Evolutionary conservation across 2,888 invertebrate genomes (phyloP).

Genomic region (Hirtodrosophila confusa): DNA sequence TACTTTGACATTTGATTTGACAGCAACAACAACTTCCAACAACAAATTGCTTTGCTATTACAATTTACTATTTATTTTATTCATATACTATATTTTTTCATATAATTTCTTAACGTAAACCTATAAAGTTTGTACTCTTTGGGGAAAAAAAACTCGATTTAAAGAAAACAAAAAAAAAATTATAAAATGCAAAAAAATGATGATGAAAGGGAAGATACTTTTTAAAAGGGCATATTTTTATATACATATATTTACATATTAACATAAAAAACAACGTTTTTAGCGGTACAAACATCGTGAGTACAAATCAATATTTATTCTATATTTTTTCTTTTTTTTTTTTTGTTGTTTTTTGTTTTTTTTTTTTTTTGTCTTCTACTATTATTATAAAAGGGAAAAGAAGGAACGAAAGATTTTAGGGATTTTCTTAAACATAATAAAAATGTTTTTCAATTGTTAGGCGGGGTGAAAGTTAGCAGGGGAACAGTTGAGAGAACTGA

Average conservation of each 20-base stretch:
- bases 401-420: slow-evolving; percentile 25
- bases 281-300: slow-evolving; percentile 74
- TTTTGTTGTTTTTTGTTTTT: slow-evolving; percentile 24
- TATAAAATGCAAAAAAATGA: slow-evolving; percentile 19
- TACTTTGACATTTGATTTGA: slow-evolving; percentile 68
- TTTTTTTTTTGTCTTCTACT: slow-evolving; percentile 26
- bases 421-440: slow-evolving; percentile 33
- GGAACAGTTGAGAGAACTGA: slow-evolving; percentile 21
- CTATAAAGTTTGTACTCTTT: slow-evolving; percentile 53
- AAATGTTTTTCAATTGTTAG: slow-evolving; percentile 63
- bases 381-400: slow-evolving; percentile 33
- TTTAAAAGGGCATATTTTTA: slow-evolving; percentile 69
- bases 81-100: slow-evolving; percentile 25
- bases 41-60: slow-evolving; percentile 60
- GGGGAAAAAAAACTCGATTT: slow-evolving; percentile 24
- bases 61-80: slow-evolving; percentile 49
- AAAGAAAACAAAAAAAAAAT: slow-evolving; percentile 11
- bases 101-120: slow-evolving; percentile 56
- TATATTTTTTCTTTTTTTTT: slow-evolving; percentile 30
- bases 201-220: slow-evolving; percentile 38
- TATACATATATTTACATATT: slow-evolving; percentile 64
- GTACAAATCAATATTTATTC: slow-evolving; percentile 68
- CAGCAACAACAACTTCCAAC: slow-evolving; percentile 41
- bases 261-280: slow-evolving; percentile 50
- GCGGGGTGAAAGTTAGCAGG: slow-evolving; percentile 30